Conservation (phyloP, 2,888 invertebrate species). For the Diplazon laetatorius region DNA sequence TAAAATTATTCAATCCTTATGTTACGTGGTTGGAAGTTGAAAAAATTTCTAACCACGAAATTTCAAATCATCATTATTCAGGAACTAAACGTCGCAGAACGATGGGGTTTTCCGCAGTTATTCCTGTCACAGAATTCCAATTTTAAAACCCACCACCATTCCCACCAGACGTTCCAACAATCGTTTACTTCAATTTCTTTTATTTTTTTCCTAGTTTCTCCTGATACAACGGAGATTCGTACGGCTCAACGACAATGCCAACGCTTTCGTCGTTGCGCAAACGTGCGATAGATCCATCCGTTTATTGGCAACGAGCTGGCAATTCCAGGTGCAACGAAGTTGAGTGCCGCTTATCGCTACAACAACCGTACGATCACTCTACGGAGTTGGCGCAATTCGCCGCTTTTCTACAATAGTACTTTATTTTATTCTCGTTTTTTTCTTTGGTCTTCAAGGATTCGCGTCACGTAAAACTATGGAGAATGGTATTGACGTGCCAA, state of each 20-base stretch:
- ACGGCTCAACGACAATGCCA: background rate
- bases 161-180: background rate
- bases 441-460: constrained; percentile 25
- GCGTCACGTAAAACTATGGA: constrained; percentile 21
- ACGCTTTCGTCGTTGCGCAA: constrained; percentile 14
- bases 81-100: background rate
- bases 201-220: constrained; percentile 13
- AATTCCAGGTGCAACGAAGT: constrained; percentile 22
- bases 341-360: constrained; percentile 41
- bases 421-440: background rate
- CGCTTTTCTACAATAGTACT: constrained; percentile 6
- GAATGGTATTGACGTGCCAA: background rate
- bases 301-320: constrained; percentile 13
- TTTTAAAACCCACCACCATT: background rate
- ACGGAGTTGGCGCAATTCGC: constrained; percentile 23
- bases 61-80: background rate
- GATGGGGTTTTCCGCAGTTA: background rate
- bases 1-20: too few species aligned
- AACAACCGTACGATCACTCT: background rate
- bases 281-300: background rate
- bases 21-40: too few species aligned
- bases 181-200: background rate
- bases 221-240: background rate
- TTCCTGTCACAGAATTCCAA: background rate
- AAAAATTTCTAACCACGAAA: background rate